Evolutionary conservation across 1,140 invertebrate genomes (phyloP).

Genomic region (Sarcophaga bullata): DNA sequence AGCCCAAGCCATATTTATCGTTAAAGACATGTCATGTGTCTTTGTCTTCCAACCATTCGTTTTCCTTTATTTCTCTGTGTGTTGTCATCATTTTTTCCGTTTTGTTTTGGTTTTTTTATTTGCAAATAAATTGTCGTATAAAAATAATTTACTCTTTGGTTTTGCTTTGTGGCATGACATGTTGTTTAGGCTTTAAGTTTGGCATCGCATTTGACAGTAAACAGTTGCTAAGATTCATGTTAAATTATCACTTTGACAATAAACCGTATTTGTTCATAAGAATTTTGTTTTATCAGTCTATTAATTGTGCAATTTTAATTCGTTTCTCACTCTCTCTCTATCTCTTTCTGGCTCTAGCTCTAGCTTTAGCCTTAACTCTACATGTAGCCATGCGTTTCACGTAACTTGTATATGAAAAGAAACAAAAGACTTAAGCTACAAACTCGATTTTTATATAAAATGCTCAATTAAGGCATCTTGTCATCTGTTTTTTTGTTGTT

Average conservation of each 20-base stretch:
- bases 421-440: slow-evolving; percentile 30
- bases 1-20: slow-evolving; percentile 31
- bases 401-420: too few relatives aligned
- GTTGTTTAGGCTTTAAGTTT: slow-evolving; percentile 34
- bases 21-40: background rate
- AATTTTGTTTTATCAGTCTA: slow-evolving; percentile 32
- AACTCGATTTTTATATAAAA: background rate
- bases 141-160: slow-evolving; percentile 29
- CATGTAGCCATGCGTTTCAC: too few relatives aligned
- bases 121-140: slow-evolving; percentile 33
- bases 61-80: too few relatives aligned
- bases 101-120: slow-evolving; percentile 4
- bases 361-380: background rate
- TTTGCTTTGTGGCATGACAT: background rate
- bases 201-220: slow-evolving; percentile 27
- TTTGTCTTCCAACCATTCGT: background rate
- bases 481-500: background rate
- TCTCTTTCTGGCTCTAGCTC: background rate
- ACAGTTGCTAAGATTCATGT: slow-evolving; percentile 40
- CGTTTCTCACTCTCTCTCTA: background rate
- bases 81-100: background rate
- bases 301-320: slow-evolving; percentile 20
- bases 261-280: slow-evolving; percentile 32
- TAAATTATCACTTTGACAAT: slow-evolving; percentile 40
- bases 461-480: slow-evolving; percentile 15